Percentiles rank a stretch among this genome's conserved stretches.
These are phyloP conservation scores for Progne subis DNA, from an alignment of 2,113 vertebrate genomes.

Conservation along the genomic window DNA sequence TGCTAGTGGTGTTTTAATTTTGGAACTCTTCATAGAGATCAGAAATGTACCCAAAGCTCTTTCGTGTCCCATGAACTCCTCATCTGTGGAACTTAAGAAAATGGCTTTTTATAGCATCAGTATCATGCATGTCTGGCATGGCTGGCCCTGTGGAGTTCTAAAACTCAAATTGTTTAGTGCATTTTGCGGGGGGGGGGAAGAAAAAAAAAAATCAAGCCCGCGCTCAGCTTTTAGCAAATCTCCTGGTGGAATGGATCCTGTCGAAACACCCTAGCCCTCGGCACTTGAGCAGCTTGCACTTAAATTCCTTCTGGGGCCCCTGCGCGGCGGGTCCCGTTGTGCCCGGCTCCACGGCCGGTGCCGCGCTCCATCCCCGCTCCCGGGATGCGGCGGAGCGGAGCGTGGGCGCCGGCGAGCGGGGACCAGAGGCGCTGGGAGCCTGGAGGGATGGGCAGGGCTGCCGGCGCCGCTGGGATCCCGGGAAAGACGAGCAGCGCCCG, in stretches of 20 bases:
- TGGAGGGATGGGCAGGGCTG: fast-evolving
- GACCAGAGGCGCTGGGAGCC: fast-evolving
- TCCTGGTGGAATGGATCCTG: background rate
- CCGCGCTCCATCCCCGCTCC: background rate
- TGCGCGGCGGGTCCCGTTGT: fast-evolving
- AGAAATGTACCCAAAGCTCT: background rate
- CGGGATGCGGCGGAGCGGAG: background rate
- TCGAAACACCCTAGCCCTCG: background rate
- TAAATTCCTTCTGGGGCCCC: background rate
- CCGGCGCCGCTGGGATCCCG: fast-evolving
- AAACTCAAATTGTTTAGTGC: background rate
- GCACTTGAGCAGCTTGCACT: background rate
- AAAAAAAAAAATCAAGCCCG: background rate
- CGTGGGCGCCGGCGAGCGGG: background rate
- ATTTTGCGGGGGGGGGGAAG: no score
- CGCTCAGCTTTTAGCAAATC: fast-evolving
- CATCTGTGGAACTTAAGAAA: background rate
- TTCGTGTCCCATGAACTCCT: background rate
- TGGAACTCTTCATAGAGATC: background rate
- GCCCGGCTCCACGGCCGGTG: no score
- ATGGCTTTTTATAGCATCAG: background rate
- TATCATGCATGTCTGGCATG: background rate
- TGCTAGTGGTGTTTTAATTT: background rate
- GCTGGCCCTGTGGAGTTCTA: background rate
- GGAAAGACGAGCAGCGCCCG: fast-evolving